Percentiles rank a stretch among this genome's conserved stretches.
phyloP scores from a whole-genome alignment of 2,113 vertebrate species.

The Oplegnathus fasciatus region DNA sequence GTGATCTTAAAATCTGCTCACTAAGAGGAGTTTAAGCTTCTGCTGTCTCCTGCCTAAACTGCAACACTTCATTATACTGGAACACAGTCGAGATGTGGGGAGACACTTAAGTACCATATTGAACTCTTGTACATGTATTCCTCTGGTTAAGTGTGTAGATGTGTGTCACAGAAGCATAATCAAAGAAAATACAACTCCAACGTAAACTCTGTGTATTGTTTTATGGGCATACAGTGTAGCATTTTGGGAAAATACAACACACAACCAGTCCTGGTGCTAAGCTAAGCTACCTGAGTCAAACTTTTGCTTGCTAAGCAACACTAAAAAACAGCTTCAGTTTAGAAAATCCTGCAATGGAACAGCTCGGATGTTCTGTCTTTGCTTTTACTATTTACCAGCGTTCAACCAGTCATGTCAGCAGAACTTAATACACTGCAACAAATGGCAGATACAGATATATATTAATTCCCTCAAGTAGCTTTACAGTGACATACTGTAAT shows the following conservation, averaged over 20 bases:
- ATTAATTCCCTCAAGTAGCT: neutral
- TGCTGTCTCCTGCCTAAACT: neutral
- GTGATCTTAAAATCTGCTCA: neutral
- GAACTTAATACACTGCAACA: slow-evolving; percentile 1
- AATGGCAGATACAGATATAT: neutral
- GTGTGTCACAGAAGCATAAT: neutral
- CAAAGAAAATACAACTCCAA: too few species aligned
- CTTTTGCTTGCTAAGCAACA: neutral
- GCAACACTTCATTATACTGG: neutral
- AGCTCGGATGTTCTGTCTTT: neutral
- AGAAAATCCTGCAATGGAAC: neutral
- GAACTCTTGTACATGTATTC: neutral
- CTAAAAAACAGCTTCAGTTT: neutral
- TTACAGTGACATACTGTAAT: neutral
- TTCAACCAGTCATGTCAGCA: neutral
- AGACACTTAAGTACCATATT: neutral
- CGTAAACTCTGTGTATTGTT: neutral
- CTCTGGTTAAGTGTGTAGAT: neutral
- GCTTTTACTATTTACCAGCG: neutral
- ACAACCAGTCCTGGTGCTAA: neutral
- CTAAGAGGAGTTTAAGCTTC: neutral
- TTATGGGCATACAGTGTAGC: neutral
- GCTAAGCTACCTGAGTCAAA: neutral
- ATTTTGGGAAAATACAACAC: neutral
- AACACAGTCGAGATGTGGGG: too few species aligned